Conservation (phyloP, 2,888 invertebrate genomes). For the Spatulosminthurus flaviceps region DNA sequence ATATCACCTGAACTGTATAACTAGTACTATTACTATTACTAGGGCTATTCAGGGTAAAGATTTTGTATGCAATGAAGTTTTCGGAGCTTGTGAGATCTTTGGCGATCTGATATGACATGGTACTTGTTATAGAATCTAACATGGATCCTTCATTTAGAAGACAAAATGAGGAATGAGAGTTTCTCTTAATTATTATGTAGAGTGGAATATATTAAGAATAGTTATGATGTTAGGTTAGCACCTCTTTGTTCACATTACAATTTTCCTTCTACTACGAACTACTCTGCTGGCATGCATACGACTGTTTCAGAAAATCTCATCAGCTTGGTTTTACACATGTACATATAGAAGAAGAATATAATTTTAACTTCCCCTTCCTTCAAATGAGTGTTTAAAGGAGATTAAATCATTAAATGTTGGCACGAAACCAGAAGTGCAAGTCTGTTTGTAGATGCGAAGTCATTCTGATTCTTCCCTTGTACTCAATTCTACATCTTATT, state of each 20-base stretch:
- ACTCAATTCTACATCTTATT: constrained; percentile 9
- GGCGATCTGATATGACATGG: too few species aligned
- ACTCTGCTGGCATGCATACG: not conserved
- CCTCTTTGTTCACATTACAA: not conserved
- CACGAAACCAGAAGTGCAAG: constrained; percentile 14
- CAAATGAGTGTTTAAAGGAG: not conserved
- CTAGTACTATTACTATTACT: too few species aligned
- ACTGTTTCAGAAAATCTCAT: not conserved
- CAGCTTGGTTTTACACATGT: not conserved
- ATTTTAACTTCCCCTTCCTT: constrained; percentile 5
- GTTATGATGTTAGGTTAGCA: not conserved
- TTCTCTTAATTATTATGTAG: constrained; percentile 32
- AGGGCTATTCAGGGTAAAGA: too few species aligned
- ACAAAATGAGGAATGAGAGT: constrained; percentile 20
- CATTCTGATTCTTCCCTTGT: not conserved
- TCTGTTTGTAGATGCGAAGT: not conserved
- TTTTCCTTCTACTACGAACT: not conserved
- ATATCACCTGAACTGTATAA: too few species aligned
- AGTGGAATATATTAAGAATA: not conserved
- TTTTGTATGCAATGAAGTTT: too few species aligned
- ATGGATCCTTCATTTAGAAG: not conserved
- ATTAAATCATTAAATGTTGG: not conserved
- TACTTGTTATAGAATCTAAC: too few species aligned
- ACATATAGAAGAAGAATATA: not conserved
- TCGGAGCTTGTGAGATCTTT: too few species aligned